Conservation (phyloP, 2,113 vertebrate species). For the Callospermophilus lateralis region DNA sequence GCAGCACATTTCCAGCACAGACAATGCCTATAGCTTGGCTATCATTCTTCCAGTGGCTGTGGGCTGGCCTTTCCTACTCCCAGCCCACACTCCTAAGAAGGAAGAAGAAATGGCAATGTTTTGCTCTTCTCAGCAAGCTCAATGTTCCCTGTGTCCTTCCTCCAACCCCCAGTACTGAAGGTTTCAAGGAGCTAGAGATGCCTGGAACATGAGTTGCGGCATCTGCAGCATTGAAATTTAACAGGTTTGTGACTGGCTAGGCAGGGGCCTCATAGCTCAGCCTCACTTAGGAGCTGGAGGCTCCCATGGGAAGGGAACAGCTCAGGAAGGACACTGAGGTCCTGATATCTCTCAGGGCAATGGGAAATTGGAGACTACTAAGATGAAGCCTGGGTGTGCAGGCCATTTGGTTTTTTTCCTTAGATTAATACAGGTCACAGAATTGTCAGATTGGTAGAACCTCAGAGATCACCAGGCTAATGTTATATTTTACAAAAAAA, state of each 20-base stretch:
- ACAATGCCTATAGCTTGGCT: slow-evolving; percentile 34
- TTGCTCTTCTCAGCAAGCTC: slow-evolving; percentile 19
- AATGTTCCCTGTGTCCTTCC: background rate
- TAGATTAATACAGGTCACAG: background rate
- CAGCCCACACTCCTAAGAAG: slow-evolving; percentile 28
- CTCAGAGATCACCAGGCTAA: background rate
- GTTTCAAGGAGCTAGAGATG: slow-evolving; percentile 32
- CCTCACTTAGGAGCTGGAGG: background rate
- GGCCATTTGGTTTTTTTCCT: background rate
- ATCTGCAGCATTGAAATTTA: slow-evolving; percentile 1
- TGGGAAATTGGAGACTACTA: background rate
- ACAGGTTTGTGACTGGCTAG: slow-evolving; percentile 22
- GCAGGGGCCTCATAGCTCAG: background rate
- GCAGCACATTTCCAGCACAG: background rate
- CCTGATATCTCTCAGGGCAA: background rate
- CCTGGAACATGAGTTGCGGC: background rate
- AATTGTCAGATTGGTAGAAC: background rate
- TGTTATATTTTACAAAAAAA: background rate
- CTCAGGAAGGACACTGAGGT: background rate
- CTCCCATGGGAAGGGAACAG: background rate
- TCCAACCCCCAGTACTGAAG: background rate
- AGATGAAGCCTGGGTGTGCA: background rate
- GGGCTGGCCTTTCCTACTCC: background rate
- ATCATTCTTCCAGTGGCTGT: background rate
- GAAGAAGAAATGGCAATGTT: slow-evolving; percentile 11